Conservation (phyloP, 92 coral and sea anemone species). For the Phymanthus crucifer region DNA sequence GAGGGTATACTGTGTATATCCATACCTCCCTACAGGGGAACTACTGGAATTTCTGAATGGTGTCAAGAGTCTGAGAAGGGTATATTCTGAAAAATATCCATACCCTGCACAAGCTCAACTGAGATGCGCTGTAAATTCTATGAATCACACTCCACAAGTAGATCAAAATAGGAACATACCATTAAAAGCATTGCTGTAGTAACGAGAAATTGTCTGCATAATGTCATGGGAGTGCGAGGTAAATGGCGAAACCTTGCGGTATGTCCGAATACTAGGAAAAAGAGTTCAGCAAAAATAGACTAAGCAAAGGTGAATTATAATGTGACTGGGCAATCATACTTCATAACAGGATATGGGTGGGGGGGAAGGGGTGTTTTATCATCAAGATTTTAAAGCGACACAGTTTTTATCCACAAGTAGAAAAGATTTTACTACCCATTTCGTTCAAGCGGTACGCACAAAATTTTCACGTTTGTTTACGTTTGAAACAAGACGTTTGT, state of each 20-base stretch:
- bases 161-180: constrained; percentile 50
- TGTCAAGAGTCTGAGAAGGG: neutral
- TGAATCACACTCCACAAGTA: neutral
- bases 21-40: neutral
- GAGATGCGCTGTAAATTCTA: neutral
- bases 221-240: constrained; percentile 97
- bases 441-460: too few species aligned
- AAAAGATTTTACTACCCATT: too few species aligned
- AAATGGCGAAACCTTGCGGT: constrained; percentile 94
- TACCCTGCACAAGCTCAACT: neutral
- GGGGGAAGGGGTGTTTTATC: too few species aligned
- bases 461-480: neutral
- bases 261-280: constrained; percentile 83
- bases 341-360: too few species aligned
- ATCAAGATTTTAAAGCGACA: too few species aligned
- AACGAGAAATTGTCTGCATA: constrained; percentile 94
- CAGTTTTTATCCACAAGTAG: too few species aligned
- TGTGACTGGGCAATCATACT: too few species aligned
- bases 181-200: constrained; percentile 92
- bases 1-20: neutral
- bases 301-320: neutral
- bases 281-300: neutral
- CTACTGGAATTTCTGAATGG: neutral
- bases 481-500: neutral
- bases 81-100: neutral